Percentiles rank a stretch among this genome's conserved stretches.
Evolutionary conservation across 2,113 vertebrate species (phyloP).

Genomic region (Martes martes): DNA sequence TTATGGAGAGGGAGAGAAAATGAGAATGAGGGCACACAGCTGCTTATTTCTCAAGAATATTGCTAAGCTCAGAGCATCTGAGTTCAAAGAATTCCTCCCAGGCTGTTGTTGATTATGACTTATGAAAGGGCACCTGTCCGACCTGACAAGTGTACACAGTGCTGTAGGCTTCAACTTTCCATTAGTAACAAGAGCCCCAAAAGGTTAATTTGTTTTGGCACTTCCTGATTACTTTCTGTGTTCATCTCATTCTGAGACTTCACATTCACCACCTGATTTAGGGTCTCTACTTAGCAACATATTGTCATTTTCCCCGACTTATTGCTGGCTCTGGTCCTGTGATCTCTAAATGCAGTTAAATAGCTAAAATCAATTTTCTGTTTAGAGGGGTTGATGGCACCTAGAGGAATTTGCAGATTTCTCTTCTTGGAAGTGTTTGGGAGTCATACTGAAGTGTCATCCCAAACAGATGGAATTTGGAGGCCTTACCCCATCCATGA

Average conservation of each 20-base stretch:
- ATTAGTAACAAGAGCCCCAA: constrained; percentile 67
- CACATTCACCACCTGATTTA: constrained; percentile 72
- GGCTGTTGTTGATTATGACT: constrained; percentile 62
- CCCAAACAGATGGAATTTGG: background rate
- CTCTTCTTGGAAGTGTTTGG: constrained; percentile 52
- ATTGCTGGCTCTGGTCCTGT: constrained; percentile 72
- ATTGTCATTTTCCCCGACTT: constrained; percentile 60
- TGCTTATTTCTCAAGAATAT: constrained; percentile 66
- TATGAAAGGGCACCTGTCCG: constrained; percentile 69
- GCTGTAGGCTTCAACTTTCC: constrained; percentile 64
- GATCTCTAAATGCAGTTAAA: constrained; percentile 77
- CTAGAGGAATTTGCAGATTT: constrained; percentile 66
- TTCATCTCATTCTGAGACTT: constrained; percentile 74
- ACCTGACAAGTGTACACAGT: constrained; percentile 67
- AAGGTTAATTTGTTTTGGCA: constrained; percentile 77
- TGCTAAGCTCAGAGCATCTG: constrained; percentile 21
- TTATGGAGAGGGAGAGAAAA: constrained; percentile 46
- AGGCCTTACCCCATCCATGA: background rate
- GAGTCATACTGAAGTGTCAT: background rate
- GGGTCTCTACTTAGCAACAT: constrained; percentile 62
- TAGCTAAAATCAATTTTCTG: constrained; percentile 78
- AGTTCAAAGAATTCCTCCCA: constrained; percentile 66
- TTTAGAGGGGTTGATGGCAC: constrained; percentile 67
- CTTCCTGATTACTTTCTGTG: constrained; percentile 65
- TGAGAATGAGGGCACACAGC: constrained; percentile 11